Evolutionary conservation across 2,888 invertebrate genomes (phyloP).

Genomic region (Hirtodrosophila trivittata): DNA sequence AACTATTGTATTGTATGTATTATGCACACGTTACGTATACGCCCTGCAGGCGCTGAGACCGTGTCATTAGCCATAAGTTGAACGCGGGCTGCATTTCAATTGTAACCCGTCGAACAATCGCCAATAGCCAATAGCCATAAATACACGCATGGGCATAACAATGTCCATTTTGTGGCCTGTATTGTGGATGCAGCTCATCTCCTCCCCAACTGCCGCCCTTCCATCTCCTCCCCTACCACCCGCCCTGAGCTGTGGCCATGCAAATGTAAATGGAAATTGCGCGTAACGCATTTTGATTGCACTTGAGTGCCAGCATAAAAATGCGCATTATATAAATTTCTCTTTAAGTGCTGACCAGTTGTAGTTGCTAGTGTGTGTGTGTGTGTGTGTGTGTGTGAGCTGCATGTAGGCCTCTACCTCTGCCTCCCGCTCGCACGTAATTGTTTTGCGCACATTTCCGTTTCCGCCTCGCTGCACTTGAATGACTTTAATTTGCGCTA

Average conservation of each 20-base stretch:
- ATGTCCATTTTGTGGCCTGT: constrained; percentile 66
- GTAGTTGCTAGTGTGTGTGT: constrained; percentile 21
- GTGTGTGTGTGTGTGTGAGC: constrained; percentile 19
- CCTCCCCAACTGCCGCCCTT: not conserved
- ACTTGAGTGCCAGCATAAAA: constrained; percentile 73
- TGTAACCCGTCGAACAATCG: constrained; percentile 19
- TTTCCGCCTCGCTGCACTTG: constrained; percentile 72
- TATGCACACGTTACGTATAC: no score
- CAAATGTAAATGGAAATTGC: constrained; percentile 64
- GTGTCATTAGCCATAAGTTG: constrained; percentile 36
- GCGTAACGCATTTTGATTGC: constrained; percentile 76
- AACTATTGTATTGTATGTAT: not conserved
- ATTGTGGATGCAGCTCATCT: constrained; percentile 33
- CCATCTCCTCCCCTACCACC: not conserved
- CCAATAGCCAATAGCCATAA: constrained; percentile 43
- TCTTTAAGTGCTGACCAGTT: constrained; percentile 60
- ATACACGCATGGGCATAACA: constrained; percentile 52
- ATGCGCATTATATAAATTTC: constrained; percentile 69
- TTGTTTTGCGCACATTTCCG: constrained; percentile 77
- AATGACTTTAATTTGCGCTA: constrained; percentile 68
- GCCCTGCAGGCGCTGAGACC: no score
- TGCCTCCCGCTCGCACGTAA: constrained; percentile 47
- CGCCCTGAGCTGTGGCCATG: not conserved
- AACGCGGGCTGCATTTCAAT: constrained; percentile 32
- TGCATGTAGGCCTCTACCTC: constrained; percentile 21